Percentiles rank a stretch among this genome's conserved stretches.
Conservation (phyloP, 2,888 invertebrate species). For the Cephonodes hylas region DNA sequence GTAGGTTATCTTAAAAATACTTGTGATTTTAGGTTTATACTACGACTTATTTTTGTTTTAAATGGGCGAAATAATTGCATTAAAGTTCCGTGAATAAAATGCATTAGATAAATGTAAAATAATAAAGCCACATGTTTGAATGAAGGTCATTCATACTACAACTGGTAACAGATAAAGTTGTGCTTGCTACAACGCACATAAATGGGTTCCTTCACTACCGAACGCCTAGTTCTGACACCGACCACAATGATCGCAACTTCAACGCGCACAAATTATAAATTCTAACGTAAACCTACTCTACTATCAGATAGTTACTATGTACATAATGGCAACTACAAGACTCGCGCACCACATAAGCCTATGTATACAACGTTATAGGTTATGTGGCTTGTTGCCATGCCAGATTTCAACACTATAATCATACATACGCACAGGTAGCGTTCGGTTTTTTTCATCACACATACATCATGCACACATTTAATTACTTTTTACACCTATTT, state of each 20-base stretch:
- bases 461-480: conserved; percentile 25
- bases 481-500: conserved; percentile 24
- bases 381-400: conserved; percentile 74
- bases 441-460: conserved; percentile 26
- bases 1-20: too few relatives aligned
- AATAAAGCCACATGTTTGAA: conserved; percentile 4
- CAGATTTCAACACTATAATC: conserved; percentile 47
- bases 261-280: conserved; percentile 7
- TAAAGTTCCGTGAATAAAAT: not conserved
- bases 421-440: conserved; percentile 34
- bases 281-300: not conserved
- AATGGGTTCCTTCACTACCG: not conserved
- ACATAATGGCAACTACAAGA: conserved; percentile 41
- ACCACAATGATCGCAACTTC: conserved; percentile 6
- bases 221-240: not conserved
- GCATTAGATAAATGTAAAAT: not conserved
- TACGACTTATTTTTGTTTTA: too few relatives aligned
- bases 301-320: conserved; percentile 59
- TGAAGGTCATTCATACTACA: conserved; percentile 7
- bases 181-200: conserved; percentile 5
- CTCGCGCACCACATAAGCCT: conserved; percentile 32
- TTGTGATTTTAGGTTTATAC: too few relatives aligned
- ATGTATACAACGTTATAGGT: conserved; percentile 63
- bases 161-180: conserved; percentile 1
- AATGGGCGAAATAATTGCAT: too few relatives aligned